phyloP scores from a whole-genome alignment of 2,797 vertebrate species.

The Ptychadena robeensis region DNA sequence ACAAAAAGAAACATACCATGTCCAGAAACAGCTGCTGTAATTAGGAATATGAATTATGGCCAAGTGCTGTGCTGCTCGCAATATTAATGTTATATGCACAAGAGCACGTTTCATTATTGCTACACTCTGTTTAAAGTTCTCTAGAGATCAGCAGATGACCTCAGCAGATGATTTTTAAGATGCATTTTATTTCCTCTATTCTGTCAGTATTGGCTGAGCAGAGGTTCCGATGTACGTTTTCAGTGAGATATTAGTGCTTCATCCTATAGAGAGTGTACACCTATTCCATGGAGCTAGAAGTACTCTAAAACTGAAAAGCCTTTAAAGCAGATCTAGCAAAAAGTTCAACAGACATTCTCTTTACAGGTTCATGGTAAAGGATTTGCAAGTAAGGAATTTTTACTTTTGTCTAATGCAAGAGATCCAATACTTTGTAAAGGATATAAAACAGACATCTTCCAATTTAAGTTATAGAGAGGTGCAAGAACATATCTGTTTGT shows the following conservation, averaged over 20 bases:
- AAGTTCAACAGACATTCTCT: background rate
- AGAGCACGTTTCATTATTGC: conserved; percentile 50
- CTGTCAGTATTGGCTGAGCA: background rate
- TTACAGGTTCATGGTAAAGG: background rate
- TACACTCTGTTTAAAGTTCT: conserved; percentile 51
- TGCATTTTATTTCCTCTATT: conserved; percentile 8
- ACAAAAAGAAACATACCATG: conserved; percentile 27
- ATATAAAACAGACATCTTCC: too few relatives aligned
- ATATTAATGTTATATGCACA: conserved; percentile 56
- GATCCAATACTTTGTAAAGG: background rate
- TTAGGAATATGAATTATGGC: conserved; percentile 56
- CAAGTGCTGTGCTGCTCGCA: conserved; percentile 44
- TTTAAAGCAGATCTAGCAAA: background rate
- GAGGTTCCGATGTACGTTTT: background rate
- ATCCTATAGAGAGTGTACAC: background rate
- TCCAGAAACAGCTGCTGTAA: conserved; percentile 50
- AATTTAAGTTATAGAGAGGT: too few relatives aligned
- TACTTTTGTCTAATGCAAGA: background rate
- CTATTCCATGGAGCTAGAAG: too few relatives aligned
- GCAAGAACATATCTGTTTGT: too few relatives aligned
- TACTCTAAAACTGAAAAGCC: background rate
- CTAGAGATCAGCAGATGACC: conserved; percentile 44
- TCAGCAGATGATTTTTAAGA: conserved; percentile 28
- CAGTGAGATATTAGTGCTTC: background rate
- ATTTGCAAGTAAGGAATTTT: background rate